Base-by-base conservation (phyloP, 2,113 vertebrate genomes). In the Leptosomus discolor region DNA sequence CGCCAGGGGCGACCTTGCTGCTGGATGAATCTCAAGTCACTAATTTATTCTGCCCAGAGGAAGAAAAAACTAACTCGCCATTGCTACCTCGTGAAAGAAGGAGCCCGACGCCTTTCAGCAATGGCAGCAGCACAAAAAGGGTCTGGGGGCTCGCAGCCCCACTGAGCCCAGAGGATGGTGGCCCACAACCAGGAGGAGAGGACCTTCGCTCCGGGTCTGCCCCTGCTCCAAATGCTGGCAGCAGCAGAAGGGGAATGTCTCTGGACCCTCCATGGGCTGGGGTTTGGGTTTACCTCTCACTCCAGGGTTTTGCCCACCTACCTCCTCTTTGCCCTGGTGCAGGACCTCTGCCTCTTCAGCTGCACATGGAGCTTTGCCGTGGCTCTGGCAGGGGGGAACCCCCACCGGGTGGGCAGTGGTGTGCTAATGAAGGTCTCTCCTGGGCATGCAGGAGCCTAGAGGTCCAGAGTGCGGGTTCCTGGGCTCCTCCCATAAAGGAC, bases 141-240 rank as follows among this genome's bases (percentile, higher is more conserved):
- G 65, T 58, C 34, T 4, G 1, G 23, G 36, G 32, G 18, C 30
- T 46, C 46, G 65, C 37, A 41, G 51, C 29, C 32, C 50, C 0
- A 2, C 22, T 16, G 65, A 43, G 48, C 30, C 41, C 0, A 0
- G 50, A 23, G 26, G 21, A 36, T 0, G 17, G 36, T 2, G 5
- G 27, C 36, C 27, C 34, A 17, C 0, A 8, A 51, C 58, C 1
- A 1, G 58, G 63, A 57, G 29, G 29, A 77, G 43, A 46, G 1
- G 18, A 46, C 45, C 45, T 29, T 58, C 20, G 0, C 21, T 46
- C 30, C 21, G 51, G 30, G n/a, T 39, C 34, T 73, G 37, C 8
- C 48, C 20, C 58, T 48, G 76, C 36, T 36, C 21, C 56, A 27
- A 26, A 39, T 0, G 1, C 20, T 18, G 21, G 5, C 54, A 56